phyloP scores from a whole-genome alignment of 2,888 invertebrate genomes.

The Sussaba pulchella region DNA sequence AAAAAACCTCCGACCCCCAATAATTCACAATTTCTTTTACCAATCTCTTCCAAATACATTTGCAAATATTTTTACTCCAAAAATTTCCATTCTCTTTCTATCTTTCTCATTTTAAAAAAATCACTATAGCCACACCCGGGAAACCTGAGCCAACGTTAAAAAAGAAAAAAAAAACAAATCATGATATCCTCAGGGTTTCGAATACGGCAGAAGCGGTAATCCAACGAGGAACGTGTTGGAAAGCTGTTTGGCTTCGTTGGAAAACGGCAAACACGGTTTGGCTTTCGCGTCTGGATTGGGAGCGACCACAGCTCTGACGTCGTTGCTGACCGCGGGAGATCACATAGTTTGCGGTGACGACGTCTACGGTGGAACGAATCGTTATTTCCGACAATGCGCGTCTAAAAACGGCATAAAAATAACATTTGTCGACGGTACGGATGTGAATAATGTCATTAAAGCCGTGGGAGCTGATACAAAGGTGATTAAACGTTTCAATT shows the following conservation, averaged over 20 bases:
- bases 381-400: conserved; percentile 88
- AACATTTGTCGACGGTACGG: conserved; percentile 92
- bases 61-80: too few species aligned
- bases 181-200: too few species aligned
- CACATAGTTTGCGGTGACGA: conserved; percentile 96
- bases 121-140: too few species aligned
- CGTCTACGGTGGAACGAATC: conserved; percentile 97
- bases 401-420: conserved; percentile 90
- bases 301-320: conserved; percentile 90
- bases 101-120: too few species aligned
- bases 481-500: conserved; percentile 85
- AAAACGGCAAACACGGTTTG: conserved; percentile 93
- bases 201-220: conserved; percentile 97
- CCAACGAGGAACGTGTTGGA: conserved; percentile 96
- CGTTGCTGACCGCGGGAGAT: conserved; percentile 93
- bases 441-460: conserved; percentile 87
- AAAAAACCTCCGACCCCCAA: too few species aligned
- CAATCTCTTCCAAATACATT: too few species aligned
- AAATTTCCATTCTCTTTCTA: too few species aligned
- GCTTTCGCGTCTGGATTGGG: conserved; percentile 97
- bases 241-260: conserved; percentile 94
- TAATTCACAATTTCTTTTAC: too few species aligned
- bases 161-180: too few species aligned
- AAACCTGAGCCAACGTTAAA: too few species aligned
- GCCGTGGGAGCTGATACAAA: conserved; percentile 94